Base-by-base conservation (phyloP, 2,797 vertebrate species). In the Gambusia yucatana region DNA sequence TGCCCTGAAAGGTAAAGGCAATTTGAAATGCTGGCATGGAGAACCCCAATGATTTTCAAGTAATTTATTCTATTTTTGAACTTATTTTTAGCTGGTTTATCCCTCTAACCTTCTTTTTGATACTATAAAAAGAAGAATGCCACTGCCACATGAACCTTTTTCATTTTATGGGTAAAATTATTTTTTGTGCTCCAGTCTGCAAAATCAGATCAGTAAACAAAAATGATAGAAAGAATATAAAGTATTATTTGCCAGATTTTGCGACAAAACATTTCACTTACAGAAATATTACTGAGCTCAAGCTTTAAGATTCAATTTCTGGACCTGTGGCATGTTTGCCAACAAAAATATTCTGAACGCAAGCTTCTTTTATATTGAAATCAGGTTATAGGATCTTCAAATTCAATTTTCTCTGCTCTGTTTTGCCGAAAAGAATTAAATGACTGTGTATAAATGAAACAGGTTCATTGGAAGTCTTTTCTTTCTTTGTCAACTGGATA, bases 91-190 rank as follows among this genome's bases (percentile, higher is more conserved):
- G 13, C 59, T 33, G 59, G 22, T 63, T 46, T 16, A 46, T 46
- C 46, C 46, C 46, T 14, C 4, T 46, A 4, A 46, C 46, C 13
- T 46, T 46, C 13, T 46, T 46, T 85, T 82, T 83, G 57, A 82
- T 79, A 80, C 67, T 82, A 84, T 76, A 76, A 85, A 82, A 76
- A 89, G 76, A 77, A 55, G 30, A 41, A 65, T 16, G 72, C 25
- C 39, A 77, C 41, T 73, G 48, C 43, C 46, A 82, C 71, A 79
- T 81, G 79, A 63, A 89, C 43, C 33, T 3, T 36, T 36, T 17
- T 16, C 33, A 57, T 82, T 71, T 76, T 76, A 77, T 17, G 22
- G 25, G 25, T n/a, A 2, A 57, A 57, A 57, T 13, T 4, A 4
- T 28, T 16, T 41, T 65, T 65, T 67, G 14, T 67, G 8, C 36